Percentiles rank a stretch among this genome's conserved stretches.
These are phyloP conservation scores for Fistularia commersonii DNA, from an alignment of 2,797 vertebrate species.

Conservation along the genomic window DNA sequence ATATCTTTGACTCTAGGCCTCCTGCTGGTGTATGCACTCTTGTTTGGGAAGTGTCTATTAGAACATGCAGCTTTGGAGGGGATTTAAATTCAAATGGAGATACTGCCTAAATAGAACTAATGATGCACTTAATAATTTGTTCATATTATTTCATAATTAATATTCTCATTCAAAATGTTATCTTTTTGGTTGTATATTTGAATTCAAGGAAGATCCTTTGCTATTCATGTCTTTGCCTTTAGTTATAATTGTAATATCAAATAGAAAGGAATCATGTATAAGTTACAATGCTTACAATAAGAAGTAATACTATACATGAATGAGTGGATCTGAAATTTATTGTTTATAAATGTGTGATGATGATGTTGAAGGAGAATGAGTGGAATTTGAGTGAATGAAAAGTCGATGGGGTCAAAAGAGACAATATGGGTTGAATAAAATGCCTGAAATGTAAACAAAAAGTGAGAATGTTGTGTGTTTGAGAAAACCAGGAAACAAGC, in stretches of 20 bases:
- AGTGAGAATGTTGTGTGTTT: slow-evolving; percentile 18
- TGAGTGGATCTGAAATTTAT: slow-evolving; percentile 11
- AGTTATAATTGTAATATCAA: not conserved
- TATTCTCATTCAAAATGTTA: slow-evolving; percentile 40
- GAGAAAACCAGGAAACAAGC: slow-evolving; percentile 34
- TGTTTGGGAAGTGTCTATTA: not conserved
- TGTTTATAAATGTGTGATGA: slow-evolving; percentile 8
- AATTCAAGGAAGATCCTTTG: slow-evolving; percentile 14
- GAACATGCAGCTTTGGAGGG: not conserved
- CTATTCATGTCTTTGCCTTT: not conserved
- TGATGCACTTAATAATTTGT: slow-evolving; percentile 12
- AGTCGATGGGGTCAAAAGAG: slow-evolving; percentile 16
- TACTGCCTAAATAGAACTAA: slow-evolving; percentile 16
- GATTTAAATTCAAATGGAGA: not conserved
- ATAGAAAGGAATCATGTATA: too few species aligned
- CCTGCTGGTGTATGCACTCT: too few species aligned
- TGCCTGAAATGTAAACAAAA: slow-evolving; percentile 18
- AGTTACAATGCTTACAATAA: too few species aligned
- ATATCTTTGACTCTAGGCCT: too few species aligned
- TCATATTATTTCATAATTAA: slow-evolving; percentile 21
- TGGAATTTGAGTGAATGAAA: slow-evolving; percentile 7
- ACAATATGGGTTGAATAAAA: slow-evolving; percentile 30
- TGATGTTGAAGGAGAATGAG: slow-evolving; percentile 2
- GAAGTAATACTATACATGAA: not conserved
- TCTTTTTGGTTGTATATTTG: slow-evolving; percentile 8